Base-by-base conservation (phyloP, 2,888 invertebrate genomes). In the Lochmaea capreae region DNA sequence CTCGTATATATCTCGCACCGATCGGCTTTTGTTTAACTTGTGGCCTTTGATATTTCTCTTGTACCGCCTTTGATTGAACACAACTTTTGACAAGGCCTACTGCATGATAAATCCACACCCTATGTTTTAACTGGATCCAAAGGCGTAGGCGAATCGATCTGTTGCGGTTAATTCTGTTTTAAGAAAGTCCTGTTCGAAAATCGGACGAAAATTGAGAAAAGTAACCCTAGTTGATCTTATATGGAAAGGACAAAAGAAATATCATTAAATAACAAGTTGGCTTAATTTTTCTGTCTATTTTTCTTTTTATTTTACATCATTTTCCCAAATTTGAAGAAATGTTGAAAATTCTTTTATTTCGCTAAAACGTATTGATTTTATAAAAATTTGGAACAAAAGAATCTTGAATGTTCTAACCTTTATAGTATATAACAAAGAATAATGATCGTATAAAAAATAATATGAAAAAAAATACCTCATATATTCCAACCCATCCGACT, bases 11-110 rank as follows among this genome's bases (percentile, higher is more conserved):
- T 63, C 62, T 63, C 62, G 62, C 43, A 18, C 54, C 33, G 59
- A 66, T 71, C 66, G 71, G 58, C 72, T 76, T 77, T 80, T 79
- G 78, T 79, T 80, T 78, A 76, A 78, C 74, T 79, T 78, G 73
- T 73, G 74, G 70, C 73, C 76, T 74, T 75, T 74, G 75, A 80
- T 79, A 79, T 79, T 80, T 78, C 61, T 63, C 62, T 39, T 52
- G 33, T 33, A 39, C 72, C 57, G 71, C 70, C 58, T 69, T 69
- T 73, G 76, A 78, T 75, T 69, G 75, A 76, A 76, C 65, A 65
- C 52, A 65, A 65, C 52, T 66, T 66, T 66, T 42, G 66, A 66
- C 66, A 66, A 54, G 57, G 57, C 66, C 46, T 70, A 63, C 43
- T 69, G 14, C 58, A 42, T 43, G 67, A 67, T 58, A 54, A 66